These are phyloP conservation scores for Sceliomorpha sp. DNA, from an alignment of 2,888 invertebrate species.

Conservation along the genomic window DNA sequence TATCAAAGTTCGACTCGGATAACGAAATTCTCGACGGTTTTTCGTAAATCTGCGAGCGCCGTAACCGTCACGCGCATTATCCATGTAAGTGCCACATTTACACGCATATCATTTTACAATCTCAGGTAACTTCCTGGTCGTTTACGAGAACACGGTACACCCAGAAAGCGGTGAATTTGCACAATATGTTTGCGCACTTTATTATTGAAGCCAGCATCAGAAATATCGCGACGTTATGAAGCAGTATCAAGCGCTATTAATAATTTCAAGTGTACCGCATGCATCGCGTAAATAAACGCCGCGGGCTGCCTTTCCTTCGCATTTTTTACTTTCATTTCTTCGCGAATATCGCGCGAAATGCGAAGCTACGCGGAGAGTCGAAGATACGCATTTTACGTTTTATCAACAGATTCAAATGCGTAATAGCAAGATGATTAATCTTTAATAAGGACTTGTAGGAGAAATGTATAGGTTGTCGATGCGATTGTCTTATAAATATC, in stretches of 20 bases:
- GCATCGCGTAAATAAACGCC: not conserved
- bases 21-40: not conserved
- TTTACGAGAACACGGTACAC: slow-evolving; percentile 23
- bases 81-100: slow-evolving; percentile 30
- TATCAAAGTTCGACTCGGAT: not conserved
- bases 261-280: slow-evolving; percentile 24
- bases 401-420: too few species aligned
- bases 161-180: slow-evolving; percentile 20
- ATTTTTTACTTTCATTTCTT: not conserved
- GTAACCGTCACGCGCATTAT: slow-evolving; percentile 19
- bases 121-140: slow-evolving; percentile 40
- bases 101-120: slow-evolving; percentile 37
- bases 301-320: not conserved
- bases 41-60: slow-evolving; percentile 1
- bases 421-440: too few species aligned
- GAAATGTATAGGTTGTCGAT: too few species aligned
- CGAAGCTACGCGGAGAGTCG: too few species aligned
- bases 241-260: slow-evolving; percentile 24
- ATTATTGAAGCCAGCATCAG: slow-evolving; percentile 26
- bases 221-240: slow-evolving; percentile 18
- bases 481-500: too few species aligned
- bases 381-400: too few species aligned
- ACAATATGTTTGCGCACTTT: slow-evolving; percentile 32
- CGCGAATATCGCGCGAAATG: too few species aligned
- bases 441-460: too few species aligned